Conservation (phyloP, 1,140 invertebrate genomes). For the Panonychus citri region DNA sequence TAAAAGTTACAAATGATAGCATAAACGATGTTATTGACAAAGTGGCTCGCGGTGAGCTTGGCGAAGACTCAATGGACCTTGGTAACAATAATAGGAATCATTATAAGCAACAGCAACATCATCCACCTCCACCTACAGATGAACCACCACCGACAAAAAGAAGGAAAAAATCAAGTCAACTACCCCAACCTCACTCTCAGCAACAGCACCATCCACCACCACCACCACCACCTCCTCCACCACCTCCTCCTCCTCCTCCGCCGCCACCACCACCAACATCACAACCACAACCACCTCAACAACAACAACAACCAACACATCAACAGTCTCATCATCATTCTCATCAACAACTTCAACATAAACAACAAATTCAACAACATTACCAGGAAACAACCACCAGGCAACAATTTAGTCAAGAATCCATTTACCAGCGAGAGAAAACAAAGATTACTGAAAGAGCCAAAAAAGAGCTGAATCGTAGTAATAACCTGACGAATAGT, state of each 20-base stretch:
- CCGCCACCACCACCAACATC: not conserved
- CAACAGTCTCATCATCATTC: too few species aligned
- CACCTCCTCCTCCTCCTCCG: not conserved
- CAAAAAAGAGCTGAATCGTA: not conserved
- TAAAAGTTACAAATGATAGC: not conserved
- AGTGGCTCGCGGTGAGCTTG: not conserved
- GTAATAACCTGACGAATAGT: not conserved
- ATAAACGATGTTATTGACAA: slow-evolving; percentile 3
- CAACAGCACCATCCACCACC: not conserved
- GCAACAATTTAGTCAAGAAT: not conserved
- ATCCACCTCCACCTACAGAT: not conserved
- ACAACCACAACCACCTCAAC: not conserved
- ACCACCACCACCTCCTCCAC: not conserved
- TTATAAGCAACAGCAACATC: not conserved
- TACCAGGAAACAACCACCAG: not conserved
- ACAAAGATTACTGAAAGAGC: not conserved
- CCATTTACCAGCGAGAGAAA: not conserved
- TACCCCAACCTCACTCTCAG: not conserved
- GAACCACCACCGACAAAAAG: not conserved
- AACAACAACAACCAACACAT: too few species aligned
- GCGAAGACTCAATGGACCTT: not conserved
- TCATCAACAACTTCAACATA: too few species aligned
- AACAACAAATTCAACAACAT: not conserved
- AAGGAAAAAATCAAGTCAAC: not conserved
- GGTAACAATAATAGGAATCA: not conserved